These are phyloP conservation scores for Meteorus cinctellus DNA, from an alignment of 2,888 invertebrate genomes.

Conservation along the genomic window DNA sequence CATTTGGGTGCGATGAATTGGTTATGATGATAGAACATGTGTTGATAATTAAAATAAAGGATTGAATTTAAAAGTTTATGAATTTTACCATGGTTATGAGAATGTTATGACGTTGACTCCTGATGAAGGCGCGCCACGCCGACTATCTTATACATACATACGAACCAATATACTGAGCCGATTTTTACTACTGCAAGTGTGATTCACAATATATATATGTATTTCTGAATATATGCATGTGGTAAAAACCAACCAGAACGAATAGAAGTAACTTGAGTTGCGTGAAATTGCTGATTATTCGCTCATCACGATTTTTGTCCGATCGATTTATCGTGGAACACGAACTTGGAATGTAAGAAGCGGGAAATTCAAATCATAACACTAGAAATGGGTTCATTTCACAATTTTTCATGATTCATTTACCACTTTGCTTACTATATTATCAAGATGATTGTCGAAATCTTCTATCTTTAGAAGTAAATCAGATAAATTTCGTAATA, in stretches of 20 bases:
- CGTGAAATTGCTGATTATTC: background rate
- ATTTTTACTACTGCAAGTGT: background rate
- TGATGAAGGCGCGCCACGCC: conserved; percentile 63
- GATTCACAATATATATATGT: background rate
- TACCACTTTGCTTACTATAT: too few species aligned
- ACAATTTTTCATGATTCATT: too few species aligned
- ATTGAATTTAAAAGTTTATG: conserved; percentile 23
- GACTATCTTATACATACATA: conserved; percentile 46
- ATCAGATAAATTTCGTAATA: too few species aligned
- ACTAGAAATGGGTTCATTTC: background rate
- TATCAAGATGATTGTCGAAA: too few species aligned
- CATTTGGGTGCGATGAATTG: background rate
- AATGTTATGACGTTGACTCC: conserved; percentile 56
- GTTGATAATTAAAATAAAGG: background rate
- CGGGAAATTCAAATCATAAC: background rate
- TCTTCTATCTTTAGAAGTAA: too few species aligned
- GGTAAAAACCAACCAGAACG: background rate
- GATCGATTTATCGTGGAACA: background rate
- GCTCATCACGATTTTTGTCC: background rate
- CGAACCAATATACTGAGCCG: background rate
- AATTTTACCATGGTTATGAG: conserved; percentile 58
- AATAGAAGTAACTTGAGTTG: background rate
- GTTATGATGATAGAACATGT: conserved; percentile 12
- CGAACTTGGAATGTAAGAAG: background rate
- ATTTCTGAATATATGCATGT: background rate